These are phyloP conservation scores for Cladopsammia gracilis DNA, from an alignment of 64 coral and sea anemone species.

Conservation along the genomic window DNA sequence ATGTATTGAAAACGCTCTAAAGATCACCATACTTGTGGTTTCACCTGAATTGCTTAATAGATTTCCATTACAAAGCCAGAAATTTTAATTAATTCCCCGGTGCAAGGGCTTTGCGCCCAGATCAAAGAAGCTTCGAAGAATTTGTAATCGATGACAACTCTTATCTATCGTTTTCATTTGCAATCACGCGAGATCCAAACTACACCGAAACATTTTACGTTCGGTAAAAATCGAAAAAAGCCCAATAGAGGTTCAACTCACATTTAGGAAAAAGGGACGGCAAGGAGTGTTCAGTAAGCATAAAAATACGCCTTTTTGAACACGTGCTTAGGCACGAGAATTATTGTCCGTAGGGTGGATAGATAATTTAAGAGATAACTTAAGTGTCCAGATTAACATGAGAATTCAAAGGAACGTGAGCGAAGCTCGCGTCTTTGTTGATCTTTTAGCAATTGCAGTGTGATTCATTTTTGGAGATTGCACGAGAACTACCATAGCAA, in stretches of 20 bases:
- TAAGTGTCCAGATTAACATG: background rate
- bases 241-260: background rate
- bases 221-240: background rate
- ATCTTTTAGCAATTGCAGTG: slow-evolving; percentile 13
- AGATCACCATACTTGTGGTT: background rate
- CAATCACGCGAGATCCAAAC: background rate
- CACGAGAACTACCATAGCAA: slow-evolving; percentile 38
- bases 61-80: background rate
- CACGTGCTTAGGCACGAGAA: background rate
- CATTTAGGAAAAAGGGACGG: background rate
- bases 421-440: background rate
- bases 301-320: background rate
- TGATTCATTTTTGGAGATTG: slow-evolving; percentile 47
- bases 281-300: background rate
- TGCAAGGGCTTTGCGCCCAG: background rate
- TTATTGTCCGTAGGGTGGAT: background rate
- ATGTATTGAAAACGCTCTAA: background rate
- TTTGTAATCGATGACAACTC: background rate
- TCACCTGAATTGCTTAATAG: background rate
- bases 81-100: background rate
- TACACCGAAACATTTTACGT: background rate
- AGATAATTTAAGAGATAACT: background rate
- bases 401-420: background rate
- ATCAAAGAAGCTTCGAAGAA: background rate
- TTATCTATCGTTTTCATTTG: background rate